phyloP scores from a whole-genome alignment of 1,140 invertebrate genomes.

The Ptiloglossa arizonensis region DNA sequence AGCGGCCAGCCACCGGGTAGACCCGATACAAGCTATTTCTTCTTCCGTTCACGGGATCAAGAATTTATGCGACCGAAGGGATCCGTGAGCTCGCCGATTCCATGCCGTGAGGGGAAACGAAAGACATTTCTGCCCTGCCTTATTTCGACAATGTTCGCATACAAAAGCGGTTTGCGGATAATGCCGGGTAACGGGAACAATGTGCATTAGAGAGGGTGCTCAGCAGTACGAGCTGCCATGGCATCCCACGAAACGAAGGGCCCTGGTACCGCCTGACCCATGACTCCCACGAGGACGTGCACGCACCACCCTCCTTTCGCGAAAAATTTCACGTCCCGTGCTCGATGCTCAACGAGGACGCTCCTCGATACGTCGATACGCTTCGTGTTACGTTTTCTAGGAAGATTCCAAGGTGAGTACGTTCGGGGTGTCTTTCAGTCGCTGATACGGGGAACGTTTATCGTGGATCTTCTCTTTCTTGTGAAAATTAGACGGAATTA shows the following conservation, averaged over 20 bases:
- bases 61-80: constrained; percentile 52
- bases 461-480: no score
- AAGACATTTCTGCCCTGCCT: constrained; percentile 13
- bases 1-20: background rate
- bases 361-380: background rate
- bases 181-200: constrained; percentile 43
- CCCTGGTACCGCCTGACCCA: constrained; percentile 11
- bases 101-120: background rate
- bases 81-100: constrained; percentile 22
- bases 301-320: constrained; percentile 14
- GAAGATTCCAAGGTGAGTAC: no score
- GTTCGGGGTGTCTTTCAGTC: no score
- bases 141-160: background rate
- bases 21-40: constrained; percentile 18
- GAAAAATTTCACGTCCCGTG: constrained; percentile 13
- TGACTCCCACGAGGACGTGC: constrained; percentile 36
- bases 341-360: background rate
- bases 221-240: constrained; percentile 11
- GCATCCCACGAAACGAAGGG: constrained; percentile 32
- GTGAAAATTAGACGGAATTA: no score
- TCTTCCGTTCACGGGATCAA: constrained; percentile 25
- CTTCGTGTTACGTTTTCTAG: background rate
- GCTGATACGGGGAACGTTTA: no score
- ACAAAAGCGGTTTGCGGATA: constrained; percentile 31
- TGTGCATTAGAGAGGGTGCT: constrained; percentile 12